Evolutionary conservation across 2,888 invertebrate species (phyloP).

Genomic region (Melipona beecheii): DNA sequence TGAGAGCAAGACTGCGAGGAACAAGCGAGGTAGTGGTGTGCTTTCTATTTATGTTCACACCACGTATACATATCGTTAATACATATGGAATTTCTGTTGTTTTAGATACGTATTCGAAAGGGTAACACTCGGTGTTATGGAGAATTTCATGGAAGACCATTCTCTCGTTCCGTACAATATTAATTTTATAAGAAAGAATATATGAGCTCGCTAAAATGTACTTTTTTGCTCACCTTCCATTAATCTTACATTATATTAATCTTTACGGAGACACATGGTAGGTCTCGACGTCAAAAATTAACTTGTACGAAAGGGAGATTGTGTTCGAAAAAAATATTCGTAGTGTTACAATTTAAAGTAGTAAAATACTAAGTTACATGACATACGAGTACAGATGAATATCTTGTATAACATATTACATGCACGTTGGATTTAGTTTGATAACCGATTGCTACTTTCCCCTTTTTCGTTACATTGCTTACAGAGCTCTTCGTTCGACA

Average conservation of each 20-base stretch:
- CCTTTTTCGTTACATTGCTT: conserved; percentile 25
- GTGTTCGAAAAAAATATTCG: conserved; percentile 25
- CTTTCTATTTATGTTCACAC: conserved; percentile 38
- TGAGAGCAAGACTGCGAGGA: conserved; percentile 44
- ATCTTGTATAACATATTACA: neutral
- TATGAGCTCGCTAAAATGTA: neutral
- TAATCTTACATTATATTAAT: neutral
- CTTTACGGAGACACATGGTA: too few species aligned
- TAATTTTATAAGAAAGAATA: conserved; percentile 23
- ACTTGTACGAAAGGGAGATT: neutral
- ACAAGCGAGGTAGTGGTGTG: conserved; percentile 25
- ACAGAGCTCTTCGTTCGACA: conserved; percentile 58
- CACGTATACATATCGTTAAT: conserved; percentile 12
- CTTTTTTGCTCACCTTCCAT: neutral
- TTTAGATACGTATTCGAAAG: conserved; percentile 51
- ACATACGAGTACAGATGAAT: conserved; percentile 27
- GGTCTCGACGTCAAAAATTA: neutral
- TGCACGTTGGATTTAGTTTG: conserved; percentile 35
- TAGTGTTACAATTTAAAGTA: conserved; percentile 52
- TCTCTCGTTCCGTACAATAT: conserved; percentile 12
- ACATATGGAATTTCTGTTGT: conserved; percentile 24
- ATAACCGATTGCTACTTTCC: conserved; percentile 49
- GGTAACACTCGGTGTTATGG: conserved; percentile 12
- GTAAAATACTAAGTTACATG: conserved; percentile 45
- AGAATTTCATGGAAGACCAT: neutral